Conservation (phyloP, 2,888 invertebrate genomes). For the Oligia fasciuncula region DNA sequence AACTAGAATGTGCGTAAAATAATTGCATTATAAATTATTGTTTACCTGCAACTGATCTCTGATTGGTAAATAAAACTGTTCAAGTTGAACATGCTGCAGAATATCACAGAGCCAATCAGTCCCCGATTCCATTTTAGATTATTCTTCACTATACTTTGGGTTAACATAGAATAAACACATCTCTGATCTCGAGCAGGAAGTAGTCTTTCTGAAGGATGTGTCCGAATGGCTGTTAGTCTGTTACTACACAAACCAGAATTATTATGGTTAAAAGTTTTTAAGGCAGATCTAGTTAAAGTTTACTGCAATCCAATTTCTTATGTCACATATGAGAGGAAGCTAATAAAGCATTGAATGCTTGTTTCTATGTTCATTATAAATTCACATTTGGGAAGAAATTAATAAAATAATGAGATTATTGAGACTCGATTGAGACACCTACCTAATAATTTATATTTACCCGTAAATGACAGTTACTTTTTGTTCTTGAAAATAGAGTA, state of each 20-base stretch:
- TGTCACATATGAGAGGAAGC: not conserved
- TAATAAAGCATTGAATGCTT: slow-evolving; percentile 12
- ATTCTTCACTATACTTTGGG: slow-evolving; percentile 60
- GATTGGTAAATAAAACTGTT: slow-evolving; percentile 96
- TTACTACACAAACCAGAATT: slow-evolving; percentile 55
- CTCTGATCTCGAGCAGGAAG: slow-evolving; percentile 81
- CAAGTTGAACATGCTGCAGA: slow-evolving; percentile 96
- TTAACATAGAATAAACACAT: slow-evolving; percentile 76
- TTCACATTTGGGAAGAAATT: slow-evolving; percentile 46
- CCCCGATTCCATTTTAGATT: slow-evolving; percentile 83
- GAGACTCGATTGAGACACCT: slow-evolving; percentile 7
- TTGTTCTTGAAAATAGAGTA: slow-evolving; percentile 33
- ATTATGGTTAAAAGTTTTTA: slow-evolving; percentile 39
- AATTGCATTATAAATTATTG: slow-evolving; percentile 51
- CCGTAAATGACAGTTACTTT: slow-evolving; percentile 58
- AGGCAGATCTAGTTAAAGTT: slow-evolving; percentile 23
- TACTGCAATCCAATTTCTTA: slow-evolving; percentile 14
- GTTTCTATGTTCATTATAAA: slow-evolving; percentile 18
- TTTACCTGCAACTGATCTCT: slow-evolving; percentile 97
- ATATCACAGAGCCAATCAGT: slow-evolving; percentile 96
- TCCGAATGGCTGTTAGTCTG: slow-evolving; percentile 54
- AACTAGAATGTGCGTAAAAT: not conserved
- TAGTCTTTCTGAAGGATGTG: slow-evolving; percentile 59
- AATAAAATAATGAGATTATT: slow-evolving; percentile 14
- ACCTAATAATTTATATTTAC: slow-evolving; percentile 46